Percentiles rank a stretch among this genome's conserved stretches.
Conservation (phyloP, 1,140 invertebrate species). For the Apolygus lucorum region DNA sequence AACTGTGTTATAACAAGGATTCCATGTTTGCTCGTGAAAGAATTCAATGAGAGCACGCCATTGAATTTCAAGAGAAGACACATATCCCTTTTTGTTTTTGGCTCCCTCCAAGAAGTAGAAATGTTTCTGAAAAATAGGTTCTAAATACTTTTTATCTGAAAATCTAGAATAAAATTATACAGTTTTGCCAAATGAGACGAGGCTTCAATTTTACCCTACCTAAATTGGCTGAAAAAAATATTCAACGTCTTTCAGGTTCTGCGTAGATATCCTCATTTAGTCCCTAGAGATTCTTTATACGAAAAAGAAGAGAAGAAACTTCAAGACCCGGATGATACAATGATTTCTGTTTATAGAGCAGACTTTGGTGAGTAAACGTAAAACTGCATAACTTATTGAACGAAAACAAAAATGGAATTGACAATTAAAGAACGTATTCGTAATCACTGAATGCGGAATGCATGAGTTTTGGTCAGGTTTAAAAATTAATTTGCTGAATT, state of each 20-base stretch:
- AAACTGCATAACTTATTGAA: no score
- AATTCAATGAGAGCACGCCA: no score
- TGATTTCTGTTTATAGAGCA: not conserved
- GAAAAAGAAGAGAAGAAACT: not conserved
- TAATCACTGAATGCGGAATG: not conserved
- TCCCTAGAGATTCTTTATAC: not conserved
- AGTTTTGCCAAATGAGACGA: not conserved
- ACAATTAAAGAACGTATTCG: no score
- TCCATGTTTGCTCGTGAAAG: no score
- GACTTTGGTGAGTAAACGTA: not conserved
- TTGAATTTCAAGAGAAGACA: no score
- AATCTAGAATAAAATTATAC: not conserved
- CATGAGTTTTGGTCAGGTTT: not conserved
- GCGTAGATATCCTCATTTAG: not conserved
- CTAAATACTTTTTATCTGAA: not conserved
- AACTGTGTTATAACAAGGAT: no score
- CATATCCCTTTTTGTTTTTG: no score
- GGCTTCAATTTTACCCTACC: no score
- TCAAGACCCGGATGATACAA: not conserved
- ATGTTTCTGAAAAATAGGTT: no score
- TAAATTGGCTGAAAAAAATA: no score
- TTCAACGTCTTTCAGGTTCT: not conserved
- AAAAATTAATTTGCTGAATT: not conserved
- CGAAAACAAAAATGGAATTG: no score
- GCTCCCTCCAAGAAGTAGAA: no score